These are phyloP conservation scores for Campylomormyrus tamandua DNA, from an alignment of 2,113 vertebrate species.

Conservation along the genomic window DNA sequence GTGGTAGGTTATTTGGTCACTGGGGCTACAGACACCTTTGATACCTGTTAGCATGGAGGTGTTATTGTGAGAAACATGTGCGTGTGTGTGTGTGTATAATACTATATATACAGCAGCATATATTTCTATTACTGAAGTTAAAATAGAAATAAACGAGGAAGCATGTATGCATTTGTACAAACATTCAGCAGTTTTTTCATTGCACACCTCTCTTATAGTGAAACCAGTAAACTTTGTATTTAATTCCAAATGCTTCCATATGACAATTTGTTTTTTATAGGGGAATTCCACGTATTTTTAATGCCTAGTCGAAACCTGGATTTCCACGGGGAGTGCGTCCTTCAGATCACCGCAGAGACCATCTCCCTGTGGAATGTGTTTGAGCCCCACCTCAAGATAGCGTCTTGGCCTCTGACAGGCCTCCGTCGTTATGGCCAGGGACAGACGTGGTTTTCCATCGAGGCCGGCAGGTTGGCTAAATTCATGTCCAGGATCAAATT, in stretches of 20 bases:
- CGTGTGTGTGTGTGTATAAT: not conserved
- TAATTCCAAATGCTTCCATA: conserved; percentile 51
- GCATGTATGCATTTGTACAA: not conserved
- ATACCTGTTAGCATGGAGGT: conserved; percentile 11
- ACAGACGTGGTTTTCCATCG: conserved; percentile 75
- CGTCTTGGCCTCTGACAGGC: conserved; percentile 71
- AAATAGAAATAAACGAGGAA: not conserved
- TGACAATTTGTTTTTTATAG: conserved; percentile 61
- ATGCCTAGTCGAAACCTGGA: conserved; percentile 77
- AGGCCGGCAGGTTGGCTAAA: conserved; percentile 69
- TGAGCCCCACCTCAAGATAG: conserved; percentile 69
- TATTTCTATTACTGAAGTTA: not conserved
- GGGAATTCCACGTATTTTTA: conserved; percentile 79
- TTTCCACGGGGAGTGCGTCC: conserved; percentile 75
- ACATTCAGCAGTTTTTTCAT: not conserved
- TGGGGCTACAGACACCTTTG: not conserved
- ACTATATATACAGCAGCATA: not conserved
- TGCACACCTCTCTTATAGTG: not conserved
- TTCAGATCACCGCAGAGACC: conserved; percentile 74
- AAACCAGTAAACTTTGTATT: conserved; percentile 19
- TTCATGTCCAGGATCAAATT: not conserved
- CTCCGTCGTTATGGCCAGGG: conserved; percentile 72
- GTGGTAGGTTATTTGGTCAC: conserved; percentile 55
- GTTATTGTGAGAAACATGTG: not conserved
- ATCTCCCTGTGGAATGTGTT: conserved; percentile 74